A percentile compares a stretch with the other conserved stretches of the same genome.
phyloP scores from a whole-genome alignment of 2,888 invertebrate genomes.

The Cynaeus angustus region DNA sequence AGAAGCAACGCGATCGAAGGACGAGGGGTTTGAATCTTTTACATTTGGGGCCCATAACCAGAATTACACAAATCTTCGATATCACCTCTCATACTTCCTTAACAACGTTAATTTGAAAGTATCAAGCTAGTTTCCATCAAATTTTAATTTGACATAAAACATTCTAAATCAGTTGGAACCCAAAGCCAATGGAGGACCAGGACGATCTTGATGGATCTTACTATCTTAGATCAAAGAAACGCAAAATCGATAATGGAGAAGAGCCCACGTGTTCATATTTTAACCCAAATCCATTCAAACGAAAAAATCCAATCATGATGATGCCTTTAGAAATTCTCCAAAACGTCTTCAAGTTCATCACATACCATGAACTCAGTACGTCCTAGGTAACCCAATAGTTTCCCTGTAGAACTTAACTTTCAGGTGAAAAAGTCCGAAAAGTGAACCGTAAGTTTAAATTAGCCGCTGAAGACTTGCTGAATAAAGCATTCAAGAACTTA shows the following conservation, averaged over 20 bases:
- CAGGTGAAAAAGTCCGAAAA: conserved; percentile 62
- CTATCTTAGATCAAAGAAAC: conserved; percentile 58
- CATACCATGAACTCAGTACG: conserved; percentile 64
- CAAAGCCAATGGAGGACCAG: conserved; percentile 31
- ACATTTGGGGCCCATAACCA: no score
- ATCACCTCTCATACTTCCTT: no score
- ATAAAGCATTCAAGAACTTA: conserved; percentile 59
- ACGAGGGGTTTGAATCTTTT: no score
- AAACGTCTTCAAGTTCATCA: conserved; percentile 61
- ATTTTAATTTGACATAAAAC: conserved; percentile 24
- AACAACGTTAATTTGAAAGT: not conserved
- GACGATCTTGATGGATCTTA: conserved; percentile 45
- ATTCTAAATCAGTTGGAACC: conserved; percentile 22
- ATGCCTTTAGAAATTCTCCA: conserved; percentile 65
- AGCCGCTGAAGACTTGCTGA: conserved; percentile 63
- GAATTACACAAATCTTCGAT: no score
- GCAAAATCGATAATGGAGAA: conserved; percentile 57
- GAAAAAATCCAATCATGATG: conserved; percentile 63
- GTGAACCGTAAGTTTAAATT: conserved; percentile 64
- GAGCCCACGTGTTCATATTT: conserved; percentile 50
- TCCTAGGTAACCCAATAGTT: no score
- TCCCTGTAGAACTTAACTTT: conserved; percentile 43
- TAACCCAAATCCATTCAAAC: conserved; percentile 46
- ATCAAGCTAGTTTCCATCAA: conserved; percentile 27
- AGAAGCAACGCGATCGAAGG: no score